Percentiles rank a stretch among this genome's conserved stretches.
Evolutionary conservation across 2,888 invertebrate species (phyloP).

Genomic region (Stenchaetothrips biformis): DNA sequence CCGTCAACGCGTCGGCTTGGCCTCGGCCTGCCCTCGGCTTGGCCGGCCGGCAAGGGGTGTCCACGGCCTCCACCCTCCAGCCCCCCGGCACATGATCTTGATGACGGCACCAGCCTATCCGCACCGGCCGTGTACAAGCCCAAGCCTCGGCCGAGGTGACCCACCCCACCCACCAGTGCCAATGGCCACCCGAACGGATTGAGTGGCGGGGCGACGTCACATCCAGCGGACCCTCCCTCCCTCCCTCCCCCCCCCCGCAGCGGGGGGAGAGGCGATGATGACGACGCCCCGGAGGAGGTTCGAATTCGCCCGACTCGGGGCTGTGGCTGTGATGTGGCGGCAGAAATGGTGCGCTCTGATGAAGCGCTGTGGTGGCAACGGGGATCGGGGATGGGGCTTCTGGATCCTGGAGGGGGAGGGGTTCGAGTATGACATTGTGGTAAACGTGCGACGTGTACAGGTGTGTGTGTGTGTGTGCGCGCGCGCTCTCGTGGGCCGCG

Average conservation of each 20-base stretch:
- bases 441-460: too few species aligned
- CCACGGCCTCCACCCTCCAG: background rate
- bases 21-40: background rate
- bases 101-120: background rate
- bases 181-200: background rate
- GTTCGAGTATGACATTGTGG: too few species aligned
- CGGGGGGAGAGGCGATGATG: too few species aligned
- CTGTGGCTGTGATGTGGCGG: too few species aligned
- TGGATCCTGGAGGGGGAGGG: too few species aligned
- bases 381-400: too few species aligned
- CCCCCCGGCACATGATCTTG: background rate
- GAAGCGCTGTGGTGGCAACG: too few species aligned
- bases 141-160: background rate
- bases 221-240: background rate
- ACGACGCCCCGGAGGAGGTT: too few species aligned
- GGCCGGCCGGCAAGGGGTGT: background rate
- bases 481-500: too few species aligned
- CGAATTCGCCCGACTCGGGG: too few species aligned
- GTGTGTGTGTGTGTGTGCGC: background rate
- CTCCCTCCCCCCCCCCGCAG: background rate
- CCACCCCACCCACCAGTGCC: background rate
- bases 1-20: too few species aligned
- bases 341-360: too few species aligned
- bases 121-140: background rate
- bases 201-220: background rate